These are phyloP conservation scores for Apodemia hepburni DNA, from an alignment of 2,888 invertebrate genomes.

Conservation along the genomic window DNA sequence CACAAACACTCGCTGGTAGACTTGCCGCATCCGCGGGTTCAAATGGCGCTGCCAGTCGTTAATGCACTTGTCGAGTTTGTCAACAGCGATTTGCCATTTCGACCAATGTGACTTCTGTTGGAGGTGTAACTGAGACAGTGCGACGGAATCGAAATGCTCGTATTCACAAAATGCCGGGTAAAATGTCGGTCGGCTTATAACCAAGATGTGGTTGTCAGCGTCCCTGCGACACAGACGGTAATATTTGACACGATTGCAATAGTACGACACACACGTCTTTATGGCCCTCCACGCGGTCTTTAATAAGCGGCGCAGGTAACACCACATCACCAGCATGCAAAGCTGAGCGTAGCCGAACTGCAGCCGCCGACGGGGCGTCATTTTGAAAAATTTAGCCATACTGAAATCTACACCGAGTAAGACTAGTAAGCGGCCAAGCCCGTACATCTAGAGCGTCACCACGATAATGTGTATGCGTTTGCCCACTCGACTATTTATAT, in stretches of 20 bases:
- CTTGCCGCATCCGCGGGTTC: conserved; percentile 61
- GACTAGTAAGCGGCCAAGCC: not conserved
- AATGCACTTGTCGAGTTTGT: conserved; percentile 5
- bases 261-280: not conserved
- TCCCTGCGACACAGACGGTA: too few species aligned
- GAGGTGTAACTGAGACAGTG: not conserved
- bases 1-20: conserved; percentile 7
- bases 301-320: conserved; percentile 8
- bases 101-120: conserved; percentile 7
- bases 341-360: not conserved
- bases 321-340: not conserved
- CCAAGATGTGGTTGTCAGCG: not conserved
- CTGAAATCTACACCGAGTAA: not conserved
- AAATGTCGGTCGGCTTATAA: not conserved
- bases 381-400: not conserved
- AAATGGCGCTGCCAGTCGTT: not conserved
- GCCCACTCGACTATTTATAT: conserved; percentile 1
- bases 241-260: conserved; percentile 8
- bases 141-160: not conserved
- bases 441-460: not conserved
- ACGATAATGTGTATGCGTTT: not conserved
- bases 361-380: not conserved
- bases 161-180: conserved; percentile 1
- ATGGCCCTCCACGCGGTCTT: conserved; percentile 3
- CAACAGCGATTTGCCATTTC: conserved; percentile 6